These are phyloP conservation scores for Caenorhabditis wallacei DNA, from an alignment of 2,888 invertebrate genomes.

Conservation along the genomic window DNA sequence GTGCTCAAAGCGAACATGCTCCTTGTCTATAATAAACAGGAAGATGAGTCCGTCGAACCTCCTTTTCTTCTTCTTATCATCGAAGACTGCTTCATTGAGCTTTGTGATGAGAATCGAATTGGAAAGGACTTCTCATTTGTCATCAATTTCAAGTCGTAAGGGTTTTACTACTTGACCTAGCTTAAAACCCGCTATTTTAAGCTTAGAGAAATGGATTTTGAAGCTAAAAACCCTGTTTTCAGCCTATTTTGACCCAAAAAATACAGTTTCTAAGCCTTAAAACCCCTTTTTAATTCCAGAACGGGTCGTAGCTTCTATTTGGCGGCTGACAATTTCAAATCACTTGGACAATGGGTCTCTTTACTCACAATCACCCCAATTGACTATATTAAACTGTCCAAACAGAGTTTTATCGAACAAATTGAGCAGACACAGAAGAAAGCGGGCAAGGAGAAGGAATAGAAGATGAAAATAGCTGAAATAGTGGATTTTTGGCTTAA, in stretches of 20 bases:
- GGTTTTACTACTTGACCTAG: background rate
- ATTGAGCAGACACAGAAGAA: slow-evolving; percentile 68
- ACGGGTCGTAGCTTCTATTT: slow-evolving; percentile 74
- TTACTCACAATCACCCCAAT: slow-evolving; percentile 80
- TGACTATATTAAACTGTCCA: slow-evolving; percentile 81
- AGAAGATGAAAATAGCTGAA: too few species aligned
- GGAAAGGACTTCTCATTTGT: slow-evolving; percentile 81
- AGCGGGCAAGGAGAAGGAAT: background rate
- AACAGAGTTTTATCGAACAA: slow-evolving; percentile 76
- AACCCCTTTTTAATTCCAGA: slow-evolving; percentile 40
- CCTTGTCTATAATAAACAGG: slow-evolving; percentile 77
- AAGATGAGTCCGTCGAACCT: slow-evolving; percentile 65
- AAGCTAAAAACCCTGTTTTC: too few species aligned
- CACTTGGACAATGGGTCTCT: slow-evolving; percentile 81
- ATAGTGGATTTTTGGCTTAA: background rate
- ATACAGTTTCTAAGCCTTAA: slow-evolving; percentile 46
- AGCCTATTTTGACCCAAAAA: background rate
- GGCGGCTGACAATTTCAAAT: slow-evolving; percentile 77
- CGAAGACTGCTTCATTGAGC: slow-evolving; percentile 82
- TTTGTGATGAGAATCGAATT: slow-evolving; percentile 81
- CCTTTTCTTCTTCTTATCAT: slow-evolving; percentile 80
- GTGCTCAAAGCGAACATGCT: slow-evolving; percentile 81
- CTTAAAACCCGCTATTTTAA: too few species aligned
- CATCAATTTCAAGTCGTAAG: slow-evolving; percentile 82
- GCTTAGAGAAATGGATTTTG: too few species aligned